Percentiles rank a stretch among this genome's conserved stretches.
Conservation (phyloP, 2,888 invertebrate genomes). For the Catonia carolina region DNA sequence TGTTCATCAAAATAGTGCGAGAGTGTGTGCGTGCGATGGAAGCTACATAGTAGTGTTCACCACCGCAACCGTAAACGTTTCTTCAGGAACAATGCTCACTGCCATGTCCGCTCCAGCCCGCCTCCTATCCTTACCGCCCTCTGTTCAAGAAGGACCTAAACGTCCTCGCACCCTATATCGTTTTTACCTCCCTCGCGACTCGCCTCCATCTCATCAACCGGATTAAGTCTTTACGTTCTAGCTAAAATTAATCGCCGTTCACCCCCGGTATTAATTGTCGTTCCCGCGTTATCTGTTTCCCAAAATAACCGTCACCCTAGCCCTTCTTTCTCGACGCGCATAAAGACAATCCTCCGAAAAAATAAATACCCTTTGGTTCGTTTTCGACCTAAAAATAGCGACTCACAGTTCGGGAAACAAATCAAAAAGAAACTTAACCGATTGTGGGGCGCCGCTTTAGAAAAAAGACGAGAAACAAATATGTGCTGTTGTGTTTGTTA, state of each 20-base stretch:
- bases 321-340: background rate
- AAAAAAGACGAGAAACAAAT: too few species aligned
- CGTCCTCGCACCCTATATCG: too few species aligned
- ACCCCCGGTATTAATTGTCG: too few species aligned
- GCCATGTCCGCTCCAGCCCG: background rate
- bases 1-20: too few species aligned
- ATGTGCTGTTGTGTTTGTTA: too few species aligned
- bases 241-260: background rate
- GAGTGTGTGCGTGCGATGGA: background rate
- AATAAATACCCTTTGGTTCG: background rate
- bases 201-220: constrained; percentile 21
- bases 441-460: too few species aligned
- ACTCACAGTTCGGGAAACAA: background rate
- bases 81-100: background rate
- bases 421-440: too few species aligned
- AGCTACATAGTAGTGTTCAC: background rate
- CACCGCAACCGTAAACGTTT: background rate
- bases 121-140: too few species aligned
- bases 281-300: too few species aligned
- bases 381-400: background rate
- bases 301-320: background rate
- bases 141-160: too few species aligned
- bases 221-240: constrained; percentile 18
- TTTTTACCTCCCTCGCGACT: constrained; percentile 10
- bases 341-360: too few species aligned